Conservation (phyloP, 2,797 vertebrate genomes). For the Acrocephalus scirpaceus region DNA sequence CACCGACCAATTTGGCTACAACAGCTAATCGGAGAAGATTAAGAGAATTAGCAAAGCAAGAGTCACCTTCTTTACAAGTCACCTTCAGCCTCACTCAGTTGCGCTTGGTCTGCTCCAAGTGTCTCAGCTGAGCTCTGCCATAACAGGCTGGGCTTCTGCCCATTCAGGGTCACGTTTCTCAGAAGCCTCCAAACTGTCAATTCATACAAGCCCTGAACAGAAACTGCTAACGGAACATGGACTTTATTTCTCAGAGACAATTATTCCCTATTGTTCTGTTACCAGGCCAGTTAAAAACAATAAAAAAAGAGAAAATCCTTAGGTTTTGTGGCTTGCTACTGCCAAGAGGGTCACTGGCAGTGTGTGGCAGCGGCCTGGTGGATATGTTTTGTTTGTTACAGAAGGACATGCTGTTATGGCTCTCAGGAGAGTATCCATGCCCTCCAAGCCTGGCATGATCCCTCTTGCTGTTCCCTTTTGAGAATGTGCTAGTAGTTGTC, state of each 20-base stretch:
- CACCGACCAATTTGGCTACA: neutral
- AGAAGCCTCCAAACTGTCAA: neutral
- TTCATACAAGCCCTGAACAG: neutral
- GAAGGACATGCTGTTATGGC: neutral
- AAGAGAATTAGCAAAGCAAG: neutral
- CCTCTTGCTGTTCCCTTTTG: neutral
- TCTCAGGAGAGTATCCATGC: neutral
- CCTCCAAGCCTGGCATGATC: neutral
- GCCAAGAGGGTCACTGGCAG: neutral
- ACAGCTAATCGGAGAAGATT: conserved; percentile 6
- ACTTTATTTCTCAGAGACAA: neutral
- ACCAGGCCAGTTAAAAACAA: neutral
- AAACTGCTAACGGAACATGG: neutral
- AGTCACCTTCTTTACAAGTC: conserved; percentile 8
- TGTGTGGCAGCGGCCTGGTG: neutral
- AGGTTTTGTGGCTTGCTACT: neutral
- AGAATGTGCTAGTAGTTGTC: neutral
- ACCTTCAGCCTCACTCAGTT: conserved; percentile 9
- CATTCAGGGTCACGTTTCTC: neutral
- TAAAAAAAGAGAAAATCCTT: neutral
- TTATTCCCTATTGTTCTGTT: neutral
- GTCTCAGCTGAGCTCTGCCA: neutral
- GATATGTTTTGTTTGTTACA: neutral
- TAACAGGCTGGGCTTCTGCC: neutral
- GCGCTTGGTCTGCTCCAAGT: neutral